Evolutionary conservation across 2,797 vertebrate species (phyloP).

Genomic region (Moxostoma hubbsi): DNA sequence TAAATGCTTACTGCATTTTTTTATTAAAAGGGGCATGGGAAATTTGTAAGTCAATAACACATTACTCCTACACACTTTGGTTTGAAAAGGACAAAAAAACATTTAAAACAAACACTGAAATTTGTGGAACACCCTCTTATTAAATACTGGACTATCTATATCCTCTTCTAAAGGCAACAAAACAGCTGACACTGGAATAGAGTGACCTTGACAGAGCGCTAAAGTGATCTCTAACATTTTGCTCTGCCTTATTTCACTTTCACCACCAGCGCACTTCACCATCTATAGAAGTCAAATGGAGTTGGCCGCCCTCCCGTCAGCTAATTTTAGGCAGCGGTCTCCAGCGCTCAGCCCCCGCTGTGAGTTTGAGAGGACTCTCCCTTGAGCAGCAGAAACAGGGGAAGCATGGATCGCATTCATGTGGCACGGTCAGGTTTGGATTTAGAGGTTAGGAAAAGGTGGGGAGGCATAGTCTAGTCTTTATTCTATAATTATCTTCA

Average conservation of each 20-base stretch:
- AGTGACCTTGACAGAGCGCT: constrained; percentile 89
- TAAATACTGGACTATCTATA: constrained; percentile 36
- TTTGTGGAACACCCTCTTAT: not conserved
- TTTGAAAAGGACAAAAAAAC: not conserved
- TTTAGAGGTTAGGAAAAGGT: constrained; percentile 50
- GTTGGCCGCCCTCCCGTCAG: constrained; percentile 80
- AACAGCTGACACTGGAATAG: constrained; percentile 79
- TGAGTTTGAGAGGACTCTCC: constrained; percentile 80
- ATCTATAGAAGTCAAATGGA: constrained; percentile 96
- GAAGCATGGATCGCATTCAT: constrained; percentile 47
- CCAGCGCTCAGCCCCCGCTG: constrained; percentile 64
- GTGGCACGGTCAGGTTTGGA: constrained; percentile 22
- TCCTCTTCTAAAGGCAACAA: constrained; percentile 61
- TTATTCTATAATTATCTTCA: not conserved
- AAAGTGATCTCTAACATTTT: constrained; percentile 84
- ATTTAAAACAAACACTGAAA: no score
- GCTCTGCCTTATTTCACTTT: constrained; percentile 89
- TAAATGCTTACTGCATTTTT: no score
- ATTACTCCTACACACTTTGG: not conserved
- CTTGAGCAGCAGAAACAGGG: constrained; percentile 67
- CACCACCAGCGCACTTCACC: constrained; percentile 88
- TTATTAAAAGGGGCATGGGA: no score
- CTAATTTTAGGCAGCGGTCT: constrained; percentile 91
- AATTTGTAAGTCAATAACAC: no score
- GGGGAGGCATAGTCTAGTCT: not conserved